Conservation (phyloP, 37 sponge, comb jelly and placozoan genomes). For the Beroe ovata region DNA sequence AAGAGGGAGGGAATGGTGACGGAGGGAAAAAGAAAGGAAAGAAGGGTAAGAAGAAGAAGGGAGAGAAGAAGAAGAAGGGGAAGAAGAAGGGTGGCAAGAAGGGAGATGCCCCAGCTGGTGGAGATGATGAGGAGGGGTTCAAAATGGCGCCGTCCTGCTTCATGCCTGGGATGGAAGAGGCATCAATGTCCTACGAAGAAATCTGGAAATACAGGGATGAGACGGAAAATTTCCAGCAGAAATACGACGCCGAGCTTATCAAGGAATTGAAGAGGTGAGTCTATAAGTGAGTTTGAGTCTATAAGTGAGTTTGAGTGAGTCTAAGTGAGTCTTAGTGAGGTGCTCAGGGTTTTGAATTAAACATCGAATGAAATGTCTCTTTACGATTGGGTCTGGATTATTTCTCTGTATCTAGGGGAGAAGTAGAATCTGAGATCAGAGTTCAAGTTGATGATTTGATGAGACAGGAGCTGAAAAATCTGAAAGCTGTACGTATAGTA, state of each 20-base stretch:
- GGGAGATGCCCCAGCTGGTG: background rate
- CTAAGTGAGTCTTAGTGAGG: too few relatives aligned
- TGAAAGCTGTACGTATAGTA: constrained; percentile 81
- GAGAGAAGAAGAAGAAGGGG: constrained; percentile 75
- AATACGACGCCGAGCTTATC: constrained; percentile 89
- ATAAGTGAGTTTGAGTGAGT: too few relatives aligned
- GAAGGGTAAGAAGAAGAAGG: constrained; percentile 76
- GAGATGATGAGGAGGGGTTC: constrained; percentile 86
- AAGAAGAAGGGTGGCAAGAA: background rate
- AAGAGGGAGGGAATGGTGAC: constrained; percentile 74
- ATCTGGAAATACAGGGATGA: constrained; percentile 93
- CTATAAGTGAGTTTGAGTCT: too few relatives aligned
- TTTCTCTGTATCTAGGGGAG: constrained; percentile 70
- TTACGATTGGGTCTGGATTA: background rate
- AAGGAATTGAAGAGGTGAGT: constrained; percentile 87
- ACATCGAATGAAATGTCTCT: too few relatives aligned
- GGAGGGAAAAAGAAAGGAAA: constrained; percentile 76
- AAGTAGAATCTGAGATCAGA: constrained; percentile 91
- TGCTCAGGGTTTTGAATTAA: too few relatives aligned
- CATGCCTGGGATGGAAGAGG: constrained; percentile 79
- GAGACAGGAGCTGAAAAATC: constrained; percentile 97
- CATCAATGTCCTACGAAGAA: constrained; percentile 75
- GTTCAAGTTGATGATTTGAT: constrained; percentile 93
- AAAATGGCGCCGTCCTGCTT: constrained; percentile 88
- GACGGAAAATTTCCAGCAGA: constrained; percentile 82